Evolutionary conservation across 2,797 vertebrate species (phyloP), one percentile per base, ranked within the genome.

Genomic region (Tauraco hartlaubi): DNA sequence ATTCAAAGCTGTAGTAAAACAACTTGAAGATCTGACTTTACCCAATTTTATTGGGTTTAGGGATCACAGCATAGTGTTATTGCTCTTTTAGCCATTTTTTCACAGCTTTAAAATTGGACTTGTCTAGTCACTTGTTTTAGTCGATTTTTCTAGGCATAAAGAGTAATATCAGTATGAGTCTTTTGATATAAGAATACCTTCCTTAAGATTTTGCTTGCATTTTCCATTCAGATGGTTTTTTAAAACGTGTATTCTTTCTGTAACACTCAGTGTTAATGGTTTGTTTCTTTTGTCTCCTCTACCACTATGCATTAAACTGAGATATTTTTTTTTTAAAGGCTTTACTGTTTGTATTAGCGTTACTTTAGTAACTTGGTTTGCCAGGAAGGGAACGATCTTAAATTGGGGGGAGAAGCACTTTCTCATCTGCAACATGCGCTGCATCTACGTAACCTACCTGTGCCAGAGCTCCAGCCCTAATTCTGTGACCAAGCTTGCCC

Each of bases 41-140:
- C 94, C 94, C 95, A 66, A 11, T 96, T 96, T 7, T 89, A 51
- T 37, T 92, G 96, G 93, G 94, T 82, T 92, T 87, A 69, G 72
- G 82, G 12, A 74, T 79, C 29, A 59, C 37, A 58, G 16, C 15
- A 3, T 55, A 68, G 26, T 71, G 80, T 72, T 62, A 66, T 66
- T 62, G 48, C 28, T 82, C 19, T 85, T 79, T 71, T 85, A 92
- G 12, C 9, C 21, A 76, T 35, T 15, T 81, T 90, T 87, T 79
- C 2, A 1, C 33, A 63, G 23, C 71, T 84, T 86, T 78, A 88
- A 76, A 79, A 39, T 26, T 48, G 20, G 62, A 90, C 9, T 86
- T 95, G 17, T 12, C 26, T 21, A 39, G 54, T 66, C 23, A 9
- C 17, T 71, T 41, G 20, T 28, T 9, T 18, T 62, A 73, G 63